Conservation (phyloP, 2,797 vertebrate species). For the Coregonus sp. region DNA sequence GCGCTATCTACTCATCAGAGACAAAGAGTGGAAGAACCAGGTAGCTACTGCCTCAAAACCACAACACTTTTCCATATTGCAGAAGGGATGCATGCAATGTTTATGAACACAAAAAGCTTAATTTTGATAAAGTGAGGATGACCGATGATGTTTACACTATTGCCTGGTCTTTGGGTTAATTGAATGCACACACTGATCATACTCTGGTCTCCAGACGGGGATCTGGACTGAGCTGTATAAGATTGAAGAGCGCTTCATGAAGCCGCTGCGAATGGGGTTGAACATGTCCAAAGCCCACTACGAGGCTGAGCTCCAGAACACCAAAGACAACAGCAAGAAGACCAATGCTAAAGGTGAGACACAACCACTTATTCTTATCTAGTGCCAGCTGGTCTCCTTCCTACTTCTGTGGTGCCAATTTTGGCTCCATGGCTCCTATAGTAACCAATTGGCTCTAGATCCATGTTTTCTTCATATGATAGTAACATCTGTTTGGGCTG, state of each 20-base stretch:
- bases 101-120: background rate
- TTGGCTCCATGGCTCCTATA: background rate
- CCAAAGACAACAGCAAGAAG: slow-evolving; percentile 68
- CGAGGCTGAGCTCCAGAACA: slow-evolving; percentile 88
- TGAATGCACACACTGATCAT: background rate
- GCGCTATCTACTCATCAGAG: slow-evolving; percentile 91
- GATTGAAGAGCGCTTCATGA: slow-evolving; percentile 86
- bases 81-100: background rate
- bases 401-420: too few relatives aligned
- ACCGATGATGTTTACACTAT: background rate
- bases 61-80: background rate
- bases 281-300: slow-evolving; percentile 98
- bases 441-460: background rate
- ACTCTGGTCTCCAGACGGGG: slow-evolving; percentile 66
- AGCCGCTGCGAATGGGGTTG: slow-evolving; percentile 88
- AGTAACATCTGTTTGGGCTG: background rate
- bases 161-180: background rate
- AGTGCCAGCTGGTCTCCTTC: background rate
- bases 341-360: slow-evolving; percentile 66
- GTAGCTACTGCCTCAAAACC: slow-evolving; percentile 39
- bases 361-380: background rate
- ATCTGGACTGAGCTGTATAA: slow-evolving; percentile 88
- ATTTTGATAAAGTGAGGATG: background rate
- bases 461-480: background rate
- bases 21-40: slow-evolving; percentile 87